phyloP scores from a whole-genome alignment of 2,888 invertebrate species.

The Lamproptera curius region DNA sequence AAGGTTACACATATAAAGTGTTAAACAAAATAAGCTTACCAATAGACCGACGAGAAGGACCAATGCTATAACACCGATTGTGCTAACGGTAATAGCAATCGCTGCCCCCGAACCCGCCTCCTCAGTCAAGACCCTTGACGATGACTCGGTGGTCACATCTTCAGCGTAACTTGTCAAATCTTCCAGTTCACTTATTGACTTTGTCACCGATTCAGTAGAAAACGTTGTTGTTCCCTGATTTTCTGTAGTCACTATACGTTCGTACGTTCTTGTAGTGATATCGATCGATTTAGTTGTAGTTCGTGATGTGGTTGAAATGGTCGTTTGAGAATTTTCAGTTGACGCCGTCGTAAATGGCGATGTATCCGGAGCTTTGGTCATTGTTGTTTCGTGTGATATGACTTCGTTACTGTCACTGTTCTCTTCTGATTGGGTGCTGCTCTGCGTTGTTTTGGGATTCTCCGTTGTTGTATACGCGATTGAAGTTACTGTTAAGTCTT shows the following conservation, averaged over 20 bases:
- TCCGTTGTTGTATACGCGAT: not conserved
- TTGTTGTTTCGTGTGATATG: slow-evolving; percentile 38
- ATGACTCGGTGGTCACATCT: slow-evolving; percentile 56
- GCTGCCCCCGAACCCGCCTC: slow-evolving; percentile 82
- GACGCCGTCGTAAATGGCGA: slow-evolving; percentile 29
- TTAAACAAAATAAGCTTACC: too few relatives aligned
- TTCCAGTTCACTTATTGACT: slow-evolving; percentile 42
- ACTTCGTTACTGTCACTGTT: slow-evolving; percentile 63
- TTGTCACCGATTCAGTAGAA: slow-evolving; percentile 43
- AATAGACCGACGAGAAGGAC: slow-evolving; percentile 86
- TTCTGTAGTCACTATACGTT: too few relatives aligned
- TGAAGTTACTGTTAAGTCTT: not conserved
- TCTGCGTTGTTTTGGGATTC: slow-evolving; percentile 25
- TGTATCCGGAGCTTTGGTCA: slow-evolving; percentile 22
- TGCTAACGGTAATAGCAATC: slow-evolving; percentile 89
- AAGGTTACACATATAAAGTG: too few relatives aligned
- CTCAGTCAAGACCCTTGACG: slow-evolving; percentile 44
- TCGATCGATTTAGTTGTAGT: slow-evolving; percentile 29
- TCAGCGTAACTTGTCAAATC: slow-evolving; percentile 48
- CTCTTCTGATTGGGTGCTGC: slow-evolving; percentile 45
- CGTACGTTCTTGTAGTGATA: slow-evolving; percentile 33
- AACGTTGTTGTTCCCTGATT: slow-evolving; percentile 31
- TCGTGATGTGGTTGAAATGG: not conserved
- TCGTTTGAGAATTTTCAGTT: too few relatives aligned
- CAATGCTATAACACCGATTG: slow-evolving; percentile 87